These are phyloP conservation scores for Triplophysa tibetana DNA, from an alignment of 2,113 vertebrate genomes.

Conservation along the genomic window DNA sequence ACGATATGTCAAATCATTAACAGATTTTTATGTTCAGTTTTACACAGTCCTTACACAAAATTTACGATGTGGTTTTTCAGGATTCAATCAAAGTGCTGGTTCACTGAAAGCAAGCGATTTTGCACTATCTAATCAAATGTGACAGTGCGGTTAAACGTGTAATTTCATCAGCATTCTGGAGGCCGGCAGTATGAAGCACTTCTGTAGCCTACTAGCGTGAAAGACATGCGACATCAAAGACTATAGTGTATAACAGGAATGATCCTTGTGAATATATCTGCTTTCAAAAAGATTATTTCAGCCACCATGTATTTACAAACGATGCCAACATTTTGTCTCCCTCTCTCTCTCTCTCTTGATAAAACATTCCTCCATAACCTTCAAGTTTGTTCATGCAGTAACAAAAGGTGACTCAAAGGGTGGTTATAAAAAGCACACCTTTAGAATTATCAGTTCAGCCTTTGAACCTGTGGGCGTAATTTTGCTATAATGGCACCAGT, in stretches of 20 bases:
- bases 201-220: too few relatives aligned
- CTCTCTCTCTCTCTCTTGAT: slow-evolving; percentile 17
- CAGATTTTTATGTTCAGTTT: background rate
- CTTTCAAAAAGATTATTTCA: slow-evolving; percentile 52
- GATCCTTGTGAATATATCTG: slow-evolving; percentile 27
- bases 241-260: background rate
- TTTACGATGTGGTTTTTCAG: background rate
- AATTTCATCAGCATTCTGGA: background rate
- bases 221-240: background rate
- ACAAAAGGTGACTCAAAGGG: slow-evolving; percentile 34
- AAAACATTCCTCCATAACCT: slow-evolving; percentile 27
- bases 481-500: slow-evolving; percentile 33
- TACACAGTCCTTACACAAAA: background rate
- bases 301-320: slow-evolving; percentile 41
- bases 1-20: background rate
- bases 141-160: background rate
- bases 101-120: background rate
- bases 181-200: background rate
- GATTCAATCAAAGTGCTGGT: background rate
- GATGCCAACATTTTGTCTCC: slow-evolving; percentile 35
- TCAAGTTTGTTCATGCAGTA: slow-evolving; percentile 47
- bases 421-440: slow-evolving; percentile 52
- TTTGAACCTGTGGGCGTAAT: slow-evolving; percentile 48
- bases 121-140: background rate
- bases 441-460: slow-evolving; percentile 38